Percentiles rank a stretch among this genome's conserved stretches.
These are phyloP conservation scores for Caenorhabditis japonica DNA, from an alignment of 2,888 invertebrate species.

Conservation along the genomic window DNA sequence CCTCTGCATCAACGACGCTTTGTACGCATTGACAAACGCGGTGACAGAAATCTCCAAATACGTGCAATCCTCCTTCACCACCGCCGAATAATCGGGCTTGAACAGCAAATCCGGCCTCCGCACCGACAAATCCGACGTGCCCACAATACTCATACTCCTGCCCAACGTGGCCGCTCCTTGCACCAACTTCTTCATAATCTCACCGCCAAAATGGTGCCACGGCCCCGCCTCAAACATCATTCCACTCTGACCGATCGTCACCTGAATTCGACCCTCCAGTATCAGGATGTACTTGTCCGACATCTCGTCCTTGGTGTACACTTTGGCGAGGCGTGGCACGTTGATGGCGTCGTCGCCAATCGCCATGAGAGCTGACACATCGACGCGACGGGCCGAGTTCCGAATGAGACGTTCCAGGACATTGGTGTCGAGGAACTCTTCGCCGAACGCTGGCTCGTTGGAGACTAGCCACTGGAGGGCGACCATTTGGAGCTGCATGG, in stretches of 20 bases:
- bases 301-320: conserved; percentile 80
- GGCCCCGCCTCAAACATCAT: conserved; percentile 95
- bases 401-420: conserved; percentile 65
- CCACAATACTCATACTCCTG: conserved; percentile 61
- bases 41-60: conserved; percentile 66
- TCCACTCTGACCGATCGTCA: conserved; percentile 84
- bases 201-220: conserved; percentile 91
- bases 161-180: conserved; percentile 58
- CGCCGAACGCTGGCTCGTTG: conserved; percentile 62
- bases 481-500: conserved; percentile 66
- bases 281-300: conserved; percentile 90
- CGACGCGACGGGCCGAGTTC: conserved; percentile 64
- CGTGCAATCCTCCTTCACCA: conserved; percentile 67
- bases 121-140: conserved; percentile 57
- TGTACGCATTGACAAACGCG: conserved; percentile 67
- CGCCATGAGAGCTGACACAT: conserved; percentile 71
- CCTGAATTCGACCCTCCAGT: conserved; percentile 89
- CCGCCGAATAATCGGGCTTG: conserved; percentile 62
- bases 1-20: conserved; percentile 65
- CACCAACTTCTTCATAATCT: conserved; percentile 59
- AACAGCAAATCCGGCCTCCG: conserved; percentile 69
- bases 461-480: conserved; percentile 69
- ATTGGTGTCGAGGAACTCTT: conserved; percentile 62
- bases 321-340: conserved; percentile 69
- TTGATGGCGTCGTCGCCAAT: conserved; percentile 59